phyloP scores from a whole-genome alignment of 2,113 vertebrate genomes.

The Xenus cinereus region DNA sequence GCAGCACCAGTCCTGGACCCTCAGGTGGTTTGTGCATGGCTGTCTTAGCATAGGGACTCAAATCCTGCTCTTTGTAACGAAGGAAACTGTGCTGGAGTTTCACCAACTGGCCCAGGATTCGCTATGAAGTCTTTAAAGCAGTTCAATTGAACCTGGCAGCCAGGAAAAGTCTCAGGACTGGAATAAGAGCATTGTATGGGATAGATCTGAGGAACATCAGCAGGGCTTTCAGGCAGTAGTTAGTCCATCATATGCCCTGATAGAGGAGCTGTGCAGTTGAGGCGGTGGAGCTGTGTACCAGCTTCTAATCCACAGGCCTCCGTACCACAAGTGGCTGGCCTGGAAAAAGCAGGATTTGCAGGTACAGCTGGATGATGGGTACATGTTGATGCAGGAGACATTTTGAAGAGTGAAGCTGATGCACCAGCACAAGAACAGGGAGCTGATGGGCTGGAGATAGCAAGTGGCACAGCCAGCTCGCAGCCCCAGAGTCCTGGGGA shows the following conservation, averaged over 20 bases:
- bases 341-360: not conserved
- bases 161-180: not conserved
- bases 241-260: not conserved
- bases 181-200: not conserved
- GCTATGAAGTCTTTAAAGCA: not conserved
- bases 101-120: not conserved
- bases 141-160: not conserved
- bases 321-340: not conserved
- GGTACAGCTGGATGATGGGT: not conserved
- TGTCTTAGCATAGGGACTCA: not conserved
- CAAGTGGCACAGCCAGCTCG: not conserved
- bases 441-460: not conserved
- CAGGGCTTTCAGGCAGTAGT: not conserved
- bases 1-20: not conserved
- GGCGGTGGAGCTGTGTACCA: not conserved
- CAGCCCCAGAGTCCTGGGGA: not conserved
- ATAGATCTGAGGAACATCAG: not conserved
- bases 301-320: not conserved
- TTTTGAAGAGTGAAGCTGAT: not conserved
- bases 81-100: not conserved
- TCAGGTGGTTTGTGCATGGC: not conserved
- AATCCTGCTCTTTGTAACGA: not conserved
- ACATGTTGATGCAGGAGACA: not conserved
- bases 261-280: not conserved
- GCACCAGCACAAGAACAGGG: not conserved